A percentile compares a stretch with the other conserved stretches of the same genome.
Evolutionary conservation across 2,113 vertebrate species (phyloP).

Genomic region (Hippocampus zosterae): DNA sequence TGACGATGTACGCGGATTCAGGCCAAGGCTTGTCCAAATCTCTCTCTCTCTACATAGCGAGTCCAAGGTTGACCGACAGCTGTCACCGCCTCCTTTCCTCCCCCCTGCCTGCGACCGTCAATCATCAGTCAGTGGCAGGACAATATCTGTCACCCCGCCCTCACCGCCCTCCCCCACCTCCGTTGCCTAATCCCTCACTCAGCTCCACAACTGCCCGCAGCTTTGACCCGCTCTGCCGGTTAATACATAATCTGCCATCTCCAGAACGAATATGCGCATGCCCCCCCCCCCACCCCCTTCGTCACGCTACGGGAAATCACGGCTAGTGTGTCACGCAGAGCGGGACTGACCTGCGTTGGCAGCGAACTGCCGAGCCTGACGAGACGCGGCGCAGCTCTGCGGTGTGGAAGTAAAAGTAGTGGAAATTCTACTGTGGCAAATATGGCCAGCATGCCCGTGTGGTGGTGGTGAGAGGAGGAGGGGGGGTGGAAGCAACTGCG

Average conservation of each 20-base stretch:
- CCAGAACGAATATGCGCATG: slow-evolving; percentile 39
- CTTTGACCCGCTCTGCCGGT: slow-evolving; percentile 38
- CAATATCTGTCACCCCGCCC: not conserved
- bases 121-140: slow-evolving; percentile 27
- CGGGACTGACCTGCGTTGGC: slow-evolving; percentile 44
- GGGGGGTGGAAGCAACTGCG: slow-evolving; percentile 31
- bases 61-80: slow-evolving; percentile 48
- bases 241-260: slow-evolving; percentile 62
- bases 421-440: slow-evolving; percentile 34
- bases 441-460: slow-evolving; percentile 27
- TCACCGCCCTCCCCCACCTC: not conserved
- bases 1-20: slow-evolving; percentile 40
- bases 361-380: slow-evolving; percentile 29
- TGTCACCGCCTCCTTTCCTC: slow-evolving; percentile 22
- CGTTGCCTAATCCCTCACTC: slow-evolving; percentile 50
- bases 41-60: slow-evolving; percentile 13
- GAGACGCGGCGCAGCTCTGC: slow-evolving; percentile 28
- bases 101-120: slow-evolving; percentile 26
- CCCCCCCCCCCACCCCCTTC: slow-evolving; percentile 24
- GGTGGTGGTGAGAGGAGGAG: slow-evolving; percentile 19
- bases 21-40: slow-evolving; percentile 32
- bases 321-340: slow-evolving; percentile 44
- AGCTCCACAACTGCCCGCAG: slow-evolving; percentile 45
- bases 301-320: slow-evolving; percentile 25
- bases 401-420: slow-evolving; percentile 35